Base-by-base conservation (phyloP, 1,140 invertebrate genomes). In the Hetaerina americana region DNA sequence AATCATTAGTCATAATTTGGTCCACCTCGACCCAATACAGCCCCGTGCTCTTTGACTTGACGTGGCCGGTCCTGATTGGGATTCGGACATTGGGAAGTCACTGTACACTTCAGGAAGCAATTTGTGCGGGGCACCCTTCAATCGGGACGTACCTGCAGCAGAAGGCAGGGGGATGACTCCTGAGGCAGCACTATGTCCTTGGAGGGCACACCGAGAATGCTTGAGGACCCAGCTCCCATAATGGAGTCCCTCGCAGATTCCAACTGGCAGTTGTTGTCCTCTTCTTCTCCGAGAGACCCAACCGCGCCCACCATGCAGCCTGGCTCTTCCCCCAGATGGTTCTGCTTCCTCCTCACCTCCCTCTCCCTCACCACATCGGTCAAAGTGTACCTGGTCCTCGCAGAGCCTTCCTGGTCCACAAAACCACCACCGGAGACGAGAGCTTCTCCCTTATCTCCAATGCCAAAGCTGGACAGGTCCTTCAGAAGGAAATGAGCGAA, bases 341-440 rank as follows among this genome's bases (percentile, higher is more conserved):
- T 72, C 27, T 72, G 70, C 8, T 70, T 66, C 22, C 28, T 71
- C 31, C 72, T 70, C 0, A 73, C 75, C 57, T 10, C 72, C 66
- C 81, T 82, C 15, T 80, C 68, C 66, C 76, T 78, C 69, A 74
- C 78, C 68, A 81, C 77, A 26, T 81, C 78, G 0, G 72, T 72
- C 22, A 75, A 77, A 0, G 80, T 82, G 6, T 82, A 69, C 49
- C 77, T 72, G 49, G 81, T 82, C 68, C 81, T 79, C 5, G 81
- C 81, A 0, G 80, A 79, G 0, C 80, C 79, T 31, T n/a, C 40
- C 15, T 1, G 40, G 2, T 57, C 40, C 40, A 57, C 2, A 57
- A 12, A 57, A 57, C 15, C 1, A 57, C 40, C 10, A 57, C 40
- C 22, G 2, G 40, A 57, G 22, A 57, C 40, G 15, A 40, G 5